Evolutionary conservation across 2,888 invertebrate species (phyloP).

Genomic region (Epinotia nisella): DNA sequence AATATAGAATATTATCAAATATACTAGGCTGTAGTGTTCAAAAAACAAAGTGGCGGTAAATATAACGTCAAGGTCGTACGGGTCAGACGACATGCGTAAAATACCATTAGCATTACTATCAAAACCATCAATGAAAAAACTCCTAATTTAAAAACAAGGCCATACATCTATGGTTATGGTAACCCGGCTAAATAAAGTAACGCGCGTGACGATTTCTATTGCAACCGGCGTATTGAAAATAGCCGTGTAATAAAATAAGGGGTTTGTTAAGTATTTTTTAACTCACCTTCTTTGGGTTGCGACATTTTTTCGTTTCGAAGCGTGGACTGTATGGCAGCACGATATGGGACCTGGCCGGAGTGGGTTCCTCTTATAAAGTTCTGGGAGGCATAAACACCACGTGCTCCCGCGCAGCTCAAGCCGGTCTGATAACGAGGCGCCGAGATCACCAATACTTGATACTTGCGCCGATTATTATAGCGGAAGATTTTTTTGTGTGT

Average conservation of each 20-base stretch:
- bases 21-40: too few species aligned
- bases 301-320: constrained; percentile 63
- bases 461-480: constrained; percentile 45
- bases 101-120: background rate
- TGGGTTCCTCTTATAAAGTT: constrained; percentile 77
- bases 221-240: constrained; percentile 43
- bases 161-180: constrained; percentile 7
- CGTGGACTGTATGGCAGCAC: constrained; percentile 62
- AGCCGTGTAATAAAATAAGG: constrained; percentile 46
- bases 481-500: constrained; percentile 17
- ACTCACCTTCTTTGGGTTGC: constrained; percentile 76
- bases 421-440: constrained; percentile 67
- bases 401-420: constrained; percentile 67
- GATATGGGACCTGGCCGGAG: constrained; percentile 61
- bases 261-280: constrained; percentile 45
- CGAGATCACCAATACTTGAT: constrained; percentile 56
- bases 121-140: constrained; percentile 27
- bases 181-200: constrained; percentile 32
- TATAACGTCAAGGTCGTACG: constrained; percentile 1
- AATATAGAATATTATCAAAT: too few species aligned
- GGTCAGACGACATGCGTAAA: constrained; percentile 13
- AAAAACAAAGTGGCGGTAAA: background rate
- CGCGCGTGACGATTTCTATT: background rate
- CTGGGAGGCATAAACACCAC: constrained; percentile 65
- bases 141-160: constrained; percentile 38